Evolutionary conservation across 2,888 invertebrate genomes (phyloP).

Genomic region (Embidobia sp.): DNA sequence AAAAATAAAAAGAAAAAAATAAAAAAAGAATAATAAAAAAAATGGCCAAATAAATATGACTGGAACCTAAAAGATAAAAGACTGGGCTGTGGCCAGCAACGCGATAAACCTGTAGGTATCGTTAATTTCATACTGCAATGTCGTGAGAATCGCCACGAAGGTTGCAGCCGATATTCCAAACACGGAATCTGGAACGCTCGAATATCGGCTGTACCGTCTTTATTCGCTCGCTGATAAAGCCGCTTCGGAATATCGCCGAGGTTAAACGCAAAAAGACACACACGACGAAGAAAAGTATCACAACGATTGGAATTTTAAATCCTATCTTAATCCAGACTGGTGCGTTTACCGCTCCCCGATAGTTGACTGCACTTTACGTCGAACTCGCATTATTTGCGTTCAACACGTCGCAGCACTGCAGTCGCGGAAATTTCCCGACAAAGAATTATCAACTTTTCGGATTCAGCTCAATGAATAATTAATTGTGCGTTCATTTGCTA

Average conservation of each 20-base stretch:
- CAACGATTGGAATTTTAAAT: conserved; percentile 43
- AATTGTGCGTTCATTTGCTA: too few relatives aligned
- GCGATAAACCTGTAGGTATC: conserved; percentile 40
- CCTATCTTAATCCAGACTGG: conserved; percentile 31
- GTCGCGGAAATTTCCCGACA: too few relatives aligned
- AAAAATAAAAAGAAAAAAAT: too few relatives aligned
- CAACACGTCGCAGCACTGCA: too few relatives aligned
- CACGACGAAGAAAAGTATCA: conserved; percentile 36
- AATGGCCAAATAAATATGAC: conserved; percentile 18
- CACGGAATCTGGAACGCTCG: conserved; percentile 61
- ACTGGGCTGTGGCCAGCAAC: conserved; percentile 12
- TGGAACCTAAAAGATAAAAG: conserved; percentile 13
- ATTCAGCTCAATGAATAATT: too few relatives aligned
- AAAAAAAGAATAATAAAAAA: too few relatives aligned
- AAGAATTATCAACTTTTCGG: too few relatives aligned
- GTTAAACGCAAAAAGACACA: conserved; percentile 39
- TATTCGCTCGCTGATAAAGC: conserved; percentile 59
- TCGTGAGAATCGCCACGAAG: conserved; percentile 53
- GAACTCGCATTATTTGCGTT: conserved; percentile 9
- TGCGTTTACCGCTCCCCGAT: conserved; percentile 20
- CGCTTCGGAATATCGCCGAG: conserved; percentile 51
- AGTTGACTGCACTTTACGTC: conserved; percentile 18
- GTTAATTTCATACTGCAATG: conserved; percentile 48
- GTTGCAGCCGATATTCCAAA: conserved; percentile 56
- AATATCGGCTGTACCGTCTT: conserved; percentile 49